A percentile compares a stretch with the other conserved stretches of the same genome.
phyloP scores from a whole-genome alignment of 1,140 invertebrate species.

The Rhagoletis pomonella region DNA sequence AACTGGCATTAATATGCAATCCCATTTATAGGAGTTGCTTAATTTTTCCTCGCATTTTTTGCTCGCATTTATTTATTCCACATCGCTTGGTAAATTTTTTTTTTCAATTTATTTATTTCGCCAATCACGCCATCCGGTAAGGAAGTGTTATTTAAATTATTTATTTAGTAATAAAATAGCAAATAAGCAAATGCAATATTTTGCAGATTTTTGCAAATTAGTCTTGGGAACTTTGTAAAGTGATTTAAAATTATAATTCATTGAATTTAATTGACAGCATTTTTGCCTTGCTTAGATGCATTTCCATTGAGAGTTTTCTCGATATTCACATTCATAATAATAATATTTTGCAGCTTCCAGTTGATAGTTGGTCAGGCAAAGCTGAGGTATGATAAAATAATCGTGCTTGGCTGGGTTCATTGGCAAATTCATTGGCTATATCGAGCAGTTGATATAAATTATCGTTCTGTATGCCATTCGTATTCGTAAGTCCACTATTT shows the following conservation, averaged over 20 bases:
- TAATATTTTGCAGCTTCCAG: too few relatives aligned
- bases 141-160: conserved; percentile 49
- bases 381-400: too few relatives aligned
- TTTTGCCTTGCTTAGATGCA: too few relatives aligned
- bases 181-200: background rate
- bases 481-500: too few relatives aligned
- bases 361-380: too few relatives aligned
- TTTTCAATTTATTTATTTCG: conserved; percentile 42
- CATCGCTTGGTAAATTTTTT: background rate
- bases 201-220: background rate
- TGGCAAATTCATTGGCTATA: too few relatives aligned
- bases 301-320: too few relatives aligned
- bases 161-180: conserved; percentile 9
- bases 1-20: conserved; percentile 7
- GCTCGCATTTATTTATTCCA: background rate
- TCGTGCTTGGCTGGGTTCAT: too few relatives aligned
- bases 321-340: too few relatives aligned
- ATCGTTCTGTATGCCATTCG: too few relatives aligned
- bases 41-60: conserved; percentile 31
- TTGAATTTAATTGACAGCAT: background rate
- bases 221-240: background rate
- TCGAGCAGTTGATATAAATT: too few relatives aligned
- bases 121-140: conserved; percentile 51
- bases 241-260: conserved; percentile 1
- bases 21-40: conserved; percentile 12